These are phyloP conservation scores for Neoascia interrupta DNA, from an alignment of 2,888 invertebrate species.

Conservation along the genomic window DNA sequence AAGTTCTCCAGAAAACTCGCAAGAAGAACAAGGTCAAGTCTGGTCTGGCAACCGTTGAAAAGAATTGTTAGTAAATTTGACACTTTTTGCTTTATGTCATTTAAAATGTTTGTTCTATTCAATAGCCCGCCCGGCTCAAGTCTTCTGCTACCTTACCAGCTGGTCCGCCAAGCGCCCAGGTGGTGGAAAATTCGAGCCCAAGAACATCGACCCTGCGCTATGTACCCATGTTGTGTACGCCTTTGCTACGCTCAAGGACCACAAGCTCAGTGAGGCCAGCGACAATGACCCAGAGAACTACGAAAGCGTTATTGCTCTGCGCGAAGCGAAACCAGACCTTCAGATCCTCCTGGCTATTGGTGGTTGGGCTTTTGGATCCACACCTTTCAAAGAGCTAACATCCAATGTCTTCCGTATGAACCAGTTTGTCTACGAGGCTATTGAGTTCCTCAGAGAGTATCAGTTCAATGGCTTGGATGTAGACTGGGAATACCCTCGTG, in stretches of 20 bases:
- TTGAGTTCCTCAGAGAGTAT: constrained; percentile 93
- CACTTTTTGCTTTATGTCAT: too few relatives aligned
- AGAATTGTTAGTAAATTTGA: constrained; percentile 85
- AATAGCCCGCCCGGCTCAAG: constrained; percentile 90
- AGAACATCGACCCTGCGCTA: constrained; percentile 91
- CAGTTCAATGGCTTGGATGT: constrained; percentile 96
- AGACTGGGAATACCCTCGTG: constrained; percentile 96
- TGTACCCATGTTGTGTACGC: constrained; percentile 98
- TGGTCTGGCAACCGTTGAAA: constrained; percentile 81
- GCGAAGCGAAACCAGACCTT: constrained; percentile 92
- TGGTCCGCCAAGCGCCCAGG: constrained; percentile 97
- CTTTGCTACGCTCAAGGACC: constrained; percentile 94
- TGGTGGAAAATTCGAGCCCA: constrained; percentile 92
- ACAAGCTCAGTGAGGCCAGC: constrained; percentile 88
- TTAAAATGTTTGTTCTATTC: constrained; percentile 48
- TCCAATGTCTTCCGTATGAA: constrained; percentile 96
- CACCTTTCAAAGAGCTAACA: constrained; percentile 95
- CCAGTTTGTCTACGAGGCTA: constrained; percentile 96
- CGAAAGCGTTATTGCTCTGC: constrained; percentile 89
- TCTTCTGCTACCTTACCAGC: constrained; percentile 97
- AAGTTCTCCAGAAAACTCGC: constrained; percentile 85
- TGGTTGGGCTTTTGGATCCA: constrained; percentile 98
- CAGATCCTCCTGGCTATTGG: constrained; percentile 94
- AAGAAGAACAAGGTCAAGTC: constrained; percentile 84
- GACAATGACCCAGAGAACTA: constrained; percentile 93